Base-by-base conservation (phyloP, 2,888 invertebrate genomes). In the Pherbina coryleti region DNA sequence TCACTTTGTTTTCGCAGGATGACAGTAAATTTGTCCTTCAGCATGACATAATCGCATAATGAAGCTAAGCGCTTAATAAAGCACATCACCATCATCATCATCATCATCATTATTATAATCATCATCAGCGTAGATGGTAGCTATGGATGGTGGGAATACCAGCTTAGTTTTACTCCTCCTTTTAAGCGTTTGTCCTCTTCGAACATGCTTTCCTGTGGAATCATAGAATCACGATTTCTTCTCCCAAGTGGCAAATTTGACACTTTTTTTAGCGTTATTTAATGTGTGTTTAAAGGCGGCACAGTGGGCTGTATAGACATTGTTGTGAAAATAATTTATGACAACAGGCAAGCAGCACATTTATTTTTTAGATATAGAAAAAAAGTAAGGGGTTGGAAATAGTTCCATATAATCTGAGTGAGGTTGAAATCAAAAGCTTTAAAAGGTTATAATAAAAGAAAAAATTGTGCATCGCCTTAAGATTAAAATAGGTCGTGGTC, bases 31-130 rank as follows among this genome's bases (percentile, higher is more conserved):
- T 55, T 37, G 72, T 57, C 77, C 72, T 66, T 77, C 53, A 66
- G 57, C 66, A 64, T 77, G 72, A 72, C 72, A 66, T 77, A 77
- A 77, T 77, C 77, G 77, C 77, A 72, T 72, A 77, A 77, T 72
- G 72, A 77, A 72, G 77, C 72, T 66, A 53, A 57, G 66, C 57
- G 66, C 77, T 77, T 66, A 76, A 76, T 76, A 76, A 72, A 62
- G 66, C 72, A 66, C 75, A 34, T 55, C 75, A 31, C 22, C 64
- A 67, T 22, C 70, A 62, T 5, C 57, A 51, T 44, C 51, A 53
- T 3, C 49, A 28, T 22, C 49, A 51, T n/a, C 17, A 66, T 34
- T 9, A 31, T 22, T 8, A 67, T 9, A 22, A 49, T 34, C 53
- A 17, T 71, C 71, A 25, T n/a, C 75, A 67, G 44, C 44, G 11